phyloP scores from a whole-genome alignment of 2,888 invertebrate species.

The Eretmocerus hayati region DNA sequence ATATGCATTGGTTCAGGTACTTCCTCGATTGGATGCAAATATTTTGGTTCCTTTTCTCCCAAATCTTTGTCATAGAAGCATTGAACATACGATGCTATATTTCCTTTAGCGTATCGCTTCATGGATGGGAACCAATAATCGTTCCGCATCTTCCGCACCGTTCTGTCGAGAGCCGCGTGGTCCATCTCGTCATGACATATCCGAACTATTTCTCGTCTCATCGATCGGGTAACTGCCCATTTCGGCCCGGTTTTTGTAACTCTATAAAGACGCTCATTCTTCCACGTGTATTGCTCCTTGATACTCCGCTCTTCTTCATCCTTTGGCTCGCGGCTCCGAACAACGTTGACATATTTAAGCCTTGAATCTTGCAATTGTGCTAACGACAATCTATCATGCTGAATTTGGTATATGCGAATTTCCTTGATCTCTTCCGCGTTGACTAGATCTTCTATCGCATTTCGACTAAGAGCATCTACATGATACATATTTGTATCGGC shows the following conservation, averaged over 20 bases:
- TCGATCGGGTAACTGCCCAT: neutral
- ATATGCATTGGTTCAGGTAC: slow-evolving; percentile 20
- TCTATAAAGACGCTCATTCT: neutral
- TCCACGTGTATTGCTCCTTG: neutral
- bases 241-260: neutral
- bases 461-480: slow-evolving; percentile 32
- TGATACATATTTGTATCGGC: slow-evolving; percentile 27
- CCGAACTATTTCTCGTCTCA: neutral
- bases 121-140: slow-evolving; percentile 27
- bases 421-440: slow-evolving; percentile 5
- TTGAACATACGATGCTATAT: slow-evolving; percentile 22
- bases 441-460: slow-evolving; percentile 20
- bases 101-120: slow-evolving; percentile 20
- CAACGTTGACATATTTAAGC: slow-evolving; percentile 15
- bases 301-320: neutral
- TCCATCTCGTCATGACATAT: slow-evolving; percentile 22
- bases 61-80: slow-evolving; percentile 19
- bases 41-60: neutral
- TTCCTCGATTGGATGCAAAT: slow-evolving; percentile 1
- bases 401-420: slow-evolving; percentile 15
- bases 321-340: slow-evolving; percentile 5
- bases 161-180: slow-evolving; percentile 24
- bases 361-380: slow-evolving; percentile 16
- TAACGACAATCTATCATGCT: slow-evolving; percentile 24
- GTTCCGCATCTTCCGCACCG: slow-evolving; percentile 15